Evolutionary conservation across 2,888 invertebrate species (phyloP), one percentile per base, ranked within the genome.

Genomic region (Dioctria linearis): DNA sequence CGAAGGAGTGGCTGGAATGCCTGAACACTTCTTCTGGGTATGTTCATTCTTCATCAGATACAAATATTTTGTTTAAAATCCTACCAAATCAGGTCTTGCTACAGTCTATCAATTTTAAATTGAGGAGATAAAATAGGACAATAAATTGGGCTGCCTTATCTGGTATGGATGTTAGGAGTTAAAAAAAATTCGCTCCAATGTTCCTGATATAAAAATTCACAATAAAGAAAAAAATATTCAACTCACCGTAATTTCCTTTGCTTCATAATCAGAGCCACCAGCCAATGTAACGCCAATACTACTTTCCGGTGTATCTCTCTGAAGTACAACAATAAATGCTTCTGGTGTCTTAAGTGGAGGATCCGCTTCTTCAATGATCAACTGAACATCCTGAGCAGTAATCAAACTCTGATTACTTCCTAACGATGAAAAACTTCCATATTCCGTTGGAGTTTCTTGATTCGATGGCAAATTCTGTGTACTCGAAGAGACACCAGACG

Each of bases 221-320:
- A 46, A 2, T 46, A 46, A 6, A 9, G 6, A 5, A 9, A 46
- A 46, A 46, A 6, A 6, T 46, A 42, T 51, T 3, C 42, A 37
- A 90, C 92, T 90, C 88, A 95, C 96, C 86, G 96, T 96, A 83
- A 97, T 96, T 88, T 96, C 96, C 90, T 96, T 97, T 85, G 94
- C 94, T 90, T 97, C 97, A 87, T 96, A 96, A 87, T 97, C 97
- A 25, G 93, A 93, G 76, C 97, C 97, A 81, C 97, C 97, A 76
- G 96, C 96, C 84, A 97, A 90, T 65, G 95, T 96, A 82, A 97
- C 94, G 63, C 97, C 97, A 81, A 97, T 94, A 86, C 95, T 95
- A 39, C 95, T 93, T 66, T 92, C 92, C 3, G 92, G 90, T 83
- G 91, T 91, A 85, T 94, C 94, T 80, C 94, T 90, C 85, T 93